Evolutionary conservation across 2,888 invertebrate genomes (phyloP).

Genomic region (Acronicta psi): DNA sequence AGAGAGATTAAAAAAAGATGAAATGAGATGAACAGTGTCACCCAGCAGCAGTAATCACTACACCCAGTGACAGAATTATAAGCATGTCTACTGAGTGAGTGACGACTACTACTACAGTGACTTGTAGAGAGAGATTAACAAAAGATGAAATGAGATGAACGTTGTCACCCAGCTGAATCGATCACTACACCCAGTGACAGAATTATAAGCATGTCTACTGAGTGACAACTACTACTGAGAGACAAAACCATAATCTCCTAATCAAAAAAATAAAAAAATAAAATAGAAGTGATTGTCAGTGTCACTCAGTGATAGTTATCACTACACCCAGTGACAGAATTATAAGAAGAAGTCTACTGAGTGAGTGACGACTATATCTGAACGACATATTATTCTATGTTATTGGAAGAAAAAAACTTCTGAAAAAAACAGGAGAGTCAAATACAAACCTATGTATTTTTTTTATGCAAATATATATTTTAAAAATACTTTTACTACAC

Average conservation of each 20-base stretch:
- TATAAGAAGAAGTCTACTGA: slow-evolving; percentile 49
- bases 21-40: slow-evolving; percentile 6
- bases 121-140: slow-evolving; percentile 37
- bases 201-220: slow-evolving; percentile 50
- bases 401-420: too few relatives aligned
- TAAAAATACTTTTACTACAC: too few relatives aligned
- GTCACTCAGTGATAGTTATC: slow-evolving; percentile 42
- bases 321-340: slow-evolving; percentile 62
- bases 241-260: neutral
- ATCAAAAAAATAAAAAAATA: too few relatives aligned
- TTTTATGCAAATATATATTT: too few relatives aligned
- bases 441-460: too few relatives aligned
- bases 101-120: slow-evolving; percentile 21
- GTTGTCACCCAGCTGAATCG: slow-evolving; percentile 28
- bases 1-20: too few relatives aligned
- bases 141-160: slow-evolving; percentile 17
- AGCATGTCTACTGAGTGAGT: slow-evolving; percentile 57
- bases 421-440: too few relatives aligned
- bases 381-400: neutral
- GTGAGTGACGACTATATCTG: slow-evolving; percentile 11
- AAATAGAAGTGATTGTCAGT: too few relatives aligned
- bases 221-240: slow-evolving; percentile 12
- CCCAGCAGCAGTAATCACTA: slow-evolving; percentile 47
- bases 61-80: slow-evolving; percentile 59
- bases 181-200: slow-evolving; percentile 64